Conservation (phyloP, 2,888 invertebrate species). For the Troilus luridus region DNA sequence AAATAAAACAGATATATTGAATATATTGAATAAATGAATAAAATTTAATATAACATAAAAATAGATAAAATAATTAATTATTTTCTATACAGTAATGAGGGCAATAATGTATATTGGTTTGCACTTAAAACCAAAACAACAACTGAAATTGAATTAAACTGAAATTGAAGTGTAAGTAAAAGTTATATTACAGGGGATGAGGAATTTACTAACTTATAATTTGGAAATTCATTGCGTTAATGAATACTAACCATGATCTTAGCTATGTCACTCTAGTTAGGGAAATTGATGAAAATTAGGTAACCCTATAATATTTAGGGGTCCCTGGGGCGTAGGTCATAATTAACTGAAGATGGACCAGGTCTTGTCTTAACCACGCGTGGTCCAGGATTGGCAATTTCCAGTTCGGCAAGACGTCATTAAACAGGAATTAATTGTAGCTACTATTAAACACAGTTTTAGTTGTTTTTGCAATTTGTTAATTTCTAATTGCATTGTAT, state of each 20-base stretch:
- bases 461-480: background rate
- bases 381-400: background rate
- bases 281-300: background rate
- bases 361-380: background rate
- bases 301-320: background rate
- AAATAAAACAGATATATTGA: too few species aligned
- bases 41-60: too few species aligned
- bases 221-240: background rate
- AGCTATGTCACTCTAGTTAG: background rate
- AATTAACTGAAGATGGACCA: slow-evolving; percentile 11
- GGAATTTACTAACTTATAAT: too few species aligned
- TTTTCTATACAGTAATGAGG: too few species aligned
- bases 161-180: too few species aligned
- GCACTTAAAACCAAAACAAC: too few species aligned
- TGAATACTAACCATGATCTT: background rate
- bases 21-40: too few species aligned
- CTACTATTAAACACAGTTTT: background rate
- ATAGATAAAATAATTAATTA: too few species aligned
- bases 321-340: background rate
- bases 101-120: too few species aligned
- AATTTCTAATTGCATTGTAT: background rate
- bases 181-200: background rate
- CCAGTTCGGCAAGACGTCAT: background rate
- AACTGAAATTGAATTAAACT: too few species aligned
- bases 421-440: background rate